These are phyloP conservation scores for Guaruba guarouba DNA, from an alignment of 2,113 vertebrate species.

Conservation along the genomic window DNA sequence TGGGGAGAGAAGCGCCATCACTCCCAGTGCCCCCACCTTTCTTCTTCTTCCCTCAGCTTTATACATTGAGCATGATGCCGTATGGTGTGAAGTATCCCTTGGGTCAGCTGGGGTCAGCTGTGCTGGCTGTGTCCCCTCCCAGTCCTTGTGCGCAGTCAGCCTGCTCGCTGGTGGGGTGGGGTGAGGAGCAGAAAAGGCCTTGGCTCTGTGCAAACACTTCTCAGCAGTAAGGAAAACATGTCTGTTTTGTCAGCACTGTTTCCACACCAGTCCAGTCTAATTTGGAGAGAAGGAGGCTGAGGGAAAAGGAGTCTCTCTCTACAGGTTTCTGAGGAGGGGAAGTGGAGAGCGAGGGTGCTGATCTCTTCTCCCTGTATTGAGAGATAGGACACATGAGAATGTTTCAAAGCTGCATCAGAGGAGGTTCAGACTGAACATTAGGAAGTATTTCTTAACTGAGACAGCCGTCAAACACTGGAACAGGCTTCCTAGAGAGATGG, in stretches of 20 bases:
- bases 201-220: background rate
- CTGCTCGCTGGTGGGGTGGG: background rate
- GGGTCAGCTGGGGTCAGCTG: background rate
- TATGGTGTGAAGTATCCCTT: background rate
- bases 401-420: background rate
- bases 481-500: background rate
- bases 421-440: background rate
- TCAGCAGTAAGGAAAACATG: background rate
- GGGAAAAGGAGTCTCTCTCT: background rate
- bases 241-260: background rate
- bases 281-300: background rate
- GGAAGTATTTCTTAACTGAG: background rate
- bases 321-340: background rate
- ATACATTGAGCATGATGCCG: background rate
- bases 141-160: background rate
- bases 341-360: background rate
- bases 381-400: background rate
- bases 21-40: background rate
- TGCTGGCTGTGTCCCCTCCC: background rate
- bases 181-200: background rate
- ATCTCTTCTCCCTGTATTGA: background rate
- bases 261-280: background rate
- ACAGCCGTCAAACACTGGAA: background rate
- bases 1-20: background rate
- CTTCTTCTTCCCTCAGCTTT: background rate